Evolutionary conservation across 2,888 invertebrate species (phyloP).

Genomic region (Leptopilina drosophilae): DNA sequence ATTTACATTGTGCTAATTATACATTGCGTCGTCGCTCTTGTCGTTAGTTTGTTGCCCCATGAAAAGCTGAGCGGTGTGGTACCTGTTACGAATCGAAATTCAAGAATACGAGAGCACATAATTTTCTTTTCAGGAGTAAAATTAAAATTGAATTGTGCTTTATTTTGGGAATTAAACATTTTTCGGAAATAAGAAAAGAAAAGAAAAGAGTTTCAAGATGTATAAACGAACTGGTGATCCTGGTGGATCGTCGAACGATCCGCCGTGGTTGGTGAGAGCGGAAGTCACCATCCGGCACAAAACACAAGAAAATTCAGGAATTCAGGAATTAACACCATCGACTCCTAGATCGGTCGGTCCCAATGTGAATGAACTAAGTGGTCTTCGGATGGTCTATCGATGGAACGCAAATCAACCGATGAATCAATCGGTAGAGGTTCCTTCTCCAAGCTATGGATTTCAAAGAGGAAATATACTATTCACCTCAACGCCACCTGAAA

Average conservation of each 20-base stretch:
- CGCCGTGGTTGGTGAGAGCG: slow-evolving; percentile 85
- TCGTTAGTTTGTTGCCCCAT: slow-evolving; percentile 45
- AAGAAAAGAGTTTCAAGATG: background rate
- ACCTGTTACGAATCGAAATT: slow-evolving; percentile 31
- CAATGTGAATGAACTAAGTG: slow-evolving; percentile 76
- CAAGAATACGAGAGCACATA: no score
- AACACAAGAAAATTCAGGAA: slow-evolving; percentile 66
- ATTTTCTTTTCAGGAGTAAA: background rate
- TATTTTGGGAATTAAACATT: background rate
- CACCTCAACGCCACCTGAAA: slow-evolving; percentile 77
- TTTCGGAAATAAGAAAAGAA: background rate
- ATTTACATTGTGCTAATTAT: slow-evolving; percentile 70
- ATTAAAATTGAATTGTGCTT: slow-evolving; percentile 16
- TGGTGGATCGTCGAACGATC: slow-evolving; percentile 67
- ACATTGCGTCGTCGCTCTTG: slow-evolving; percentile 49
- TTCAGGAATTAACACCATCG: slow-evolving; percentile 46
- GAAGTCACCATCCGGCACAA: slow-evolving; percentile 82
- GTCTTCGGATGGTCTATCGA: slow-evolving; percentile 79
- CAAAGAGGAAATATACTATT: slow-evolving; percentile 79
- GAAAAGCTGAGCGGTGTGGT: slow-evolving; percentile 40
- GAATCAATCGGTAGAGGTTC: background rate
- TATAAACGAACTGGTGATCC: slow-evolving; percentile 4
- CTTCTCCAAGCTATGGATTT: slow-evolving; percentile 73
- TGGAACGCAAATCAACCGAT: slow-evolving; percentile 73
- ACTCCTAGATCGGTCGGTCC: slow-evolving; percentile 69